A percentile compares a stretch with the other conserved stretches of the same genome.
Evolutionary conservation across 1,140 invertebrate species (phyloP).

Genomic region (Triops cancriformis): DNA sequence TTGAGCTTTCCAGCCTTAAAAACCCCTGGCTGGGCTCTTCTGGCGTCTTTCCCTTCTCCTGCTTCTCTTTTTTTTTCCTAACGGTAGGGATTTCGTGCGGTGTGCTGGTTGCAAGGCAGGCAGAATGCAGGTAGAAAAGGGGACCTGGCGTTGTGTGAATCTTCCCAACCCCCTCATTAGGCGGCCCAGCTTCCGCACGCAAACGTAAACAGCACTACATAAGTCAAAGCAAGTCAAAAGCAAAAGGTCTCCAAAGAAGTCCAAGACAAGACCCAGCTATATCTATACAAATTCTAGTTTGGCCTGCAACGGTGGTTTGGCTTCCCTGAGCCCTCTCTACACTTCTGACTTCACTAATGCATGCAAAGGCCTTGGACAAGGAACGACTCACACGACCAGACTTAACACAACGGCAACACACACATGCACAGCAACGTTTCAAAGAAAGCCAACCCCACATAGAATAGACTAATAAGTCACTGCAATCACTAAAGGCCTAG

Average conservation of each 20-base stretch:
- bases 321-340: neutral
- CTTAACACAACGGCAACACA: neutral
- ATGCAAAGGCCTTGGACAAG: neutral
- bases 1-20: neutral
- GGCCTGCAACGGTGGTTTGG: neutral
- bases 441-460: neutral
- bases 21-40: neutral
- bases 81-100: neutral
- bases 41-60: neutral
- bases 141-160: slow-evolving; percentile 8
- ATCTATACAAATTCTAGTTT: neutral
- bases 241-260: slow-evolving; percentile 7
- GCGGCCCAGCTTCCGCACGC: slow-evolving; percentile 11
- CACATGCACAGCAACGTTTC: neutral
- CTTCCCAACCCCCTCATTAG: slow-evolving; percentile 11
- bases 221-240: neutral
- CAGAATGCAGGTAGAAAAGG: neutral
- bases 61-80: neutral
- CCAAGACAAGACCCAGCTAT: neutral
- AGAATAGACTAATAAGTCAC: neutral
- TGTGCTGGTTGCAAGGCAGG: neutral
- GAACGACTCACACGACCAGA: neutral
- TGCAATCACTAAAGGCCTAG: neutral
- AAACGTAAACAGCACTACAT: neutral
- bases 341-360: neutral